Base-by-base conservation (phyloP, 1,140 invertebrate species). In the Campoletis sonorensis region DNA sequence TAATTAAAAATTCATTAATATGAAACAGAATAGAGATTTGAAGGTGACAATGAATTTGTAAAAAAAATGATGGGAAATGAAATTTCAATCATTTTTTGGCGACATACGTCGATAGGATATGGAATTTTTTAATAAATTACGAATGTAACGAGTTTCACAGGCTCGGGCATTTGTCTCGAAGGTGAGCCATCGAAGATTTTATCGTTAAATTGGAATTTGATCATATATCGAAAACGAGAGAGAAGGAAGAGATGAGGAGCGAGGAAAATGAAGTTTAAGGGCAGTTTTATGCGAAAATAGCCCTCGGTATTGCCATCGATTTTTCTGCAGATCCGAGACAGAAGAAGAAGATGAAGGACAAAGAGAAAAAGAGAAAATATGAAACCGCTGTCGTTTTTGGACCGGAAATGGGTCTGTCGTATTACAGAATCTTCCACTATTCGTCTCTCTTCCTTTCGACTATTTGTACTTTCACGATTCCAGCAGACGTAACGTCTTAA, bases 381-480 rank as follows among this genome's bases (percentile, higher is more conserved):
- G 40, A 73, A 21, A 3, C 45, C 72, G 45, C 18, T 27, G 49
- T 58, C 72, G 72, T 58, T 58, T n/a, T 49, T 58, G 49, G 26
- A 75, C 21, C 72, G 72, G 72, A 75, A 75, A 75, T 75, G 49
- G 72, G 23, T 16, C 67, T 33, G 37, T 58, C 71, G 23, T 78
- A 67, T 61, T 75, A 45, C 64, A 54, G 30, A 16, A 27, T 49
- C 45, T 64, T 26, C 26, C 68, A 13, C 58, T 54, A 45, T 33
- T 37, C 49, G 33, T 49, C 51, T 49, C 79, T 26, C 37, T 11
- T 26, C 58, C 40, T 51, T 49, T 73, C 18, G 27, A 23, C 49
- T 72, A 54, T 73, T 49, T 26, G 23, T 23, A 72, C 27, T 37
- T 64, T 64, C 54, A 16, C 23, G 23, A 54, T 21, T 49, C 27